Evolutionary conservation across 64 coral and sea anemone species (phyloP), one percentile per base, ranked within the genome.

Genomic region (Pocillopora damicornis): DNA sequence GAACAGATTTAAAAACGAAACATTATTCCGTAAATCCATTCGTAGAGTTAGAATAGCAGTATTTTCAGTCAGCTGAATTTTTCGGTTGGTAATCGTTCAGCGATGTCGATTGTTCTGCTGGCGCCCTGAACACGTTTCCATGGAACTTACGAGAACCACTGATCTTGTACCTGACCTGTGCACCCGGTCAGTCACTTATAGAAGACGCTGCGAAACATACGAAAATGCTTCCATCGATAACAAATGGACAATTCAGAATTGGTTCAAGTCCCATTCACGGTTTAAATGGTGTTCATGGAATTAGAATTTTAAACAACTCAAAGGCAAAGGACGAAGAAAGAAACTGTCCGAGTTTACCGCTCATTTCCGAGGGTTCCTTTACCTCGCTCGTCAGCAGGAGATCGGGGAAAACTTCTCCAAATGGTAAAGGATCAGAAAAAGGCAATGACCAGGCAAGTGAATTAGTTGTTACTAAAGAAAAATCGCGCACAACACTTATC

Each of bases 321-420:
- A 12, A 57, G 7, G 63, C 38, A 22, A 66, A 85, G 23, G 74
- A 51, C 5, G 79, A 82, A 77, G 75, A 77, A n/a, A 74, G 36
- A 22, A 63, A 62, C 72, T 83, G 72, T 16, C 79, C 91, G 62
- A 88, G 74, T 73, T 89, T 93, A 35, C 91, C 91, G 51, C 68
- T 93, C 51, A 89, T 93, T 78, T 83, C 87, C 14, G 91, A 93
- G 68, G 91, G 87, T 26, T 93, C 91, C 38, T 93, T 93, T 60
- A 85, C 87, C 13, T 93, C 91, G 12, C 60, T 93, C 75, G 60
- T 89, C 17, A 93, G 91, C 36, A 89, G 73, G 17, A 78, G 38
- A 35, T 89, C 91, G 7, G 59, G 71, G 18, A 85, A 76, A 71
- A 60, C 87, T 71, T 60, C 78, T 25, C 25, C 83, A 23, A 77